Conservation (phyloP, 2,888 invertebrate species). For the Eustalomyia histrio region DNA sequence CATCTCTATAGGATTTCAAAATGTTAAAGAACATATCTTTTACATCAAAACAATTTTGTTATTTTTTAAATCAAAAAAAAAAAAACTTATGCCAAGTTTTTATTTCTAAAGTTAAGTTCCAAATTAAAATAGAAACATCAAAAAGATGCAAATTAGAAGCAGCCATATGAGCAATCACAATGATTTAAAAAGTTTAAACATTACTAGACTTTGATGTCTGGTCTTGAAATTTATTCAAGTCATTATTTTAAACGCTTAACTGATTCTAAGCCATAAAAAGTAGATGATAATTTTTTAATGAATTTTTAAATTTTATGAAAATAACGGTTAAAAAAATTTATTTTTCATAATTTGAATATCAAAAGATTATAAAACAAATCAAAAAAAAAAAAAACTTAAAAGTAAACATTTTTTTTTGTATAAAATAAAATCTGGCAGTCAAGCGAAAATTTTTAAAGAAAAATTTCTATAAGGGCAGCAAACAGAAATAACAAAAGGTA, state of each 20-base stretch:
- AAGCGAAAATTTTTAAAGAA: conserved; percentile 41
- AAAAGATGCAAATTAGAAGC: neutral
- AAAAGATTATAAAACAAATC: conserved; percentile 47
- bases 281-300: conserved; percentile 54
- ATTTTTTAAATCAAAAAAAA: no score
- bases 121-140: neutral
- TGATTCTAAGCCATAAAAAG: conserved; percentile 1
- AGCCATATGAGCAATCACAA: neutral
- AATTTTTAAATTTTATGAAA: conserved; percentile 44
- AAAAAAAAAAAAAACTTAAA: neutral
- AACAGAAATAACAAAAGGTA: neutral
- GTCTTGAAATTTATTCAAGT: neutral
- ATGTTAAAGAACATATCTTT: no score
- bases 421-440: conserved; percentile 39
- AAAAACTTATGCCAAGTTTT: no score
- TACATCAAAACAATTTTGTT: no score
- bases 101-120: no score
- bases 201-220: conserved; percentile 34
- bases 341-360: conserved; percentile 56
- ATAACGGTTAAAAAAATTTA: conserved; percentile 34
- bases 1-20: no score
- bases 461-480: conserved; percentile 33
- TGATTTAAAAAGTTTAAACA: conserved; percentile 22
- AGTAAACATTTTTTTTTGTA: neutral
- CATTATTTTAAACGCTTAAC: conserved; percentile 26